These are phyloP conservation scores for Dromaius novaehollandiae DNA, from an alignment of 2,113 vertebrate species.

Conservation along the genomic window DNA sequence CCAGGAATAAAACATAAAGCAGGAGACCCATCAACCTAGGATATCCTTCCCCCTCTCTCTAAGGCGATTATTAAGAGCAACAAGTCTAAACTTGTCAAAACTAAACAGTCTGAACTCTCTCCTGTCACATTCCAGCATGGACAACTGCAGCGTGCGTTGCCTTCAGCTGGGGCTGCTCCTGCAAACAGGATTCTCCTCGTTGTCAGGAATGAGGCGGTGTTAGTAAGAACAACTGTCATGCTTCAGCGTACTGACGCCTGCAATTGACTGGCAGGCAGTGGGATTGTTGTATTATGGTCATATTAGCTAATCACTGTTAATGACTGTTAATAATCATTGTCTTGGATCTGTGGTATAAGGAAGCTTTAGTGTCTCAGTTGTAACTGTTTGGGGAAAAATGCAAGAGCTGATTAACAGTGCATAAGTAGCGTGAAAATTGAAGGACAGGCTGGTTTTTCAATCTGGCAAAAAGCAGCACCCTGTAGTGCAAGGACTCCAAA, in stretches of 20 bases:
- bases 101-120: background rate
- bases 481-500: background rate
- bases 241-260: background rate
- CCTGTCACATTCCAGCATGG: background rate
- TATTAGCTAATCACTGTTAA: conserved; percentile 25
- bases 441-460: background rate
- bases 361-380: background rate
- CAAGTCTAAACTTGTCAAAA: background rate
- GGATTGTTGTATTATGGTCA: conserved; percentile 14
- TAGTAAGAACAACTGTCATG: background rate
- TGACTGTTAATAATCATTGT: conserved; percentile 33
- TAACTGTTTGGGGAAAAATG: background rate
- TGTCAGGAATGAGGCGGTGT: background rate
- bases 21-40: background rate
- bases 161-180: background rate
- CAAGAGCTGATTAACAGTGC: background rate
- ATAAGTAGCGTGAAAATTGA: background rate
- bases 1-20: background rate
- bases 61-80: background rate
- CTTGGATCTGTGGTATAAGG: background rate
- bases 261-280: background rate
- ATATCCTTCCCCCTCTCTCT: background rate
- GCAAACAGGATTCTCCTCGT: background rate
- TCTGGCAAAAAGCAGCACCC: background rate
- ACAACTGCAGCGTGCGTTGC: background rate